These are phyloP conservation scores for Xestia xanthographa DNA, from an alignment of 2,888 invertebrate genomes.

Conservation along the genomic window DNA sequence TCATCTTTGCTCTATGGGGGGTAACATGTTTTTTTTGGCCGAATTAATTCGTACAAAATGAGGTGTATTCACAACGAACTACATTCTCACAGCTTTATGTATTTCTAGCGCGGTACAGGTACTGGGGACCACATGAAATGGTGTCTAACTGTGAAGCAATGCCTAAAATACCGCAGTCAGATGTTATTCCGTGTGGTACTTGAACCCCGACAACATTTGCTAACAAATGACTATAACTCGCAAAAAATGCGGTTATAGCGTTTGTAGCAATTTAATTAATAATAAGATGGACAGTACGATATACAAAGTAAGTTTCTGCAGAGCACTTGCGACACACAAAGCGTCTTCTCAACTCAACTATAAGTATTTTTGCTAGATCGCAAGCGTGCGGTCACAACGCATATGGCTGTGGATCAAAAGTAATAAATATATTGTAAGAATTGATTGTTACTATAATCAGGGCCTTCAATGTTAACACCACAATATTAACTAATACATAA, in stretches of 20 bases:
- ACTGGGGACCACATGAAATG: slow-evolving; percentile 73
- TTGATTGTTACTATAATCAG: slow-evolving; percentile 74
- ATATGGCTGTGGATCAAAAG: slow-evolving; percentile 83
- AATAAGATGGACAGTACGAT: slow-evolving; percentile 89
- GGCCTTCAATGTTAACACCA: slow-evolving; percentile 78
- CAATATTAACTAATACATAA: slow-evolving; percentile 65
- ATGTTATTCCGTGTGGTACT: slow-evolving; percentile 75
- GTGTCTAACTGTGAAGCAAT: slow-evolving; percentile 62
- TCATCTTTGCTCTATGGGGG: neutral
- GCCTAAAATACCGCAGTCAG: slow-evolving; percentile 63
- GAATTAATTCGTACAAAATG: slow-evolving; percentile 21
- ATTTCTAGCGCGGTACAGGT: slow-evolving; percentile 64
- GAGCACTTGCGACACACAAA: slow-evolving; percentile 90
- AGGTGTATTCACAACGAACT: slow-evolving; percentile 57
- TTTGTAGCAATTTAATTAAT: slow-evolving; percentile 77
- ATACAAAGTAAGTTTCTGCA: slow-evolving; percentile 82
- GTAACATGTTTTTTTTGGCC: neutral
- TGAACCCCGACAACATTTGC: slow-evolving; percentile 73
- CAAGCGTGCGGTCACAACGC: slow-evolving; percentile 78
- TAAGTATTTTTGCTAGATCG: slow-evolving; percentile 66
- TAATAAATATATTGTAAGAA: slow-evolving; percentile 70
- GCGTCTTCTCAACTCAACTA: slow-evolving; percentile 73
- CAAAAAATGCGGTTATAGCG: slow-evolving; percentile 73
- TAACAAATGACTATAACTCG: slow-evolving; percentile 79
- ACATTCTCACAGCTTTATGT: slow-evolving; percentile 65